Conservation (phyloP, 2,888 invertebrate species). For the Diadegma fenestrale region DNA sequence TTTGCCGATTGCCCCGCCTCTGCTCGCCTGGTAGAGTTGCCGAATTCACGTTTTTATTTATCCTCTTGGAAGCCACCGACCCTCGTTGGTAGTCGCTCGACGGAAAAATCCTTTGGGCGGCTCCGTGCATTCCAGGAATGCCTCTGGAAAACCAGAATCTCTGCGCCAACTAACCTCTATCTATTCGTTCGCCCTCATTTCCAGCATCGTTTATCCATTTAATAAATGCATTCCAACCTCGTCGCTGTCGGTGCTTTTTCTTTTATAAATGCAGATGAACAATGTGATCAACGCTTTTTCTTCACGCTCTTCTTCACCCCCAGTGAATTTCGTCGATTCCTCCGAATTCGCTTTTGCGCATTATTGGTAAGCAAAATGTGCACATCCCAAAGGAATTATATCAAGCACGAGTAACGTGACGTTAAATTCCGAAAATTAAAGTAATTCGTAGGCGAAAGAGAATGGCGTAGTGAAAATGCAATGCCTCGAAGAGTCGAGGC, state of each 20-base stretch:
- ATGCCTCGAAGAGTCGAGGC: neutral
- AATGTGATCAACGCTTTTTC: conserved; percentile 9
- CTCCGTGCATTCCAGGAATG: conserved; percentile 69
- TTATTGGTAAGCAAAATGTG: neutral
- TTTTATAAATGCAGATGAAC: conserved; percentile 15
- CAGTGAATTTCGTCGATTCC: neutral
- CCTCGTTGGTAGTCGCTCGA: conserved; percentile 68
- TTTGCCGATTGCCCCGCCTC: conserved; percentile 47
- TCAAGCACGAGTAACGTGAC: no score
- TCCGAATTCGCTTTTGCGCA: neutral
- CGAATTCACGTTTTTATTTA: conserved; percentile 79
- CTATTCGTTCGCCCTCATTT: conserved; percentile 59
- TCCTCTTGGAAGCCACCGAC: conserved; percentile 68
- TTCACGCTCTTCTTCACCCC: neutral
- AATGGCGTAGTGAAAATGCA: neutral
- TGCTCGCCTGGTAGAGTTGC: conserved; percentile 66
- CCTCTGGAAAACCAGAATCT: conserved; percentile 70
- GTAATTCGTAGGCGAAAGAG: neutral
- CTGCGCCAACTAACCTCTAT: conserved; percentile 64
- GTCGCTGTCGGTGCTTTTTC: neutral
- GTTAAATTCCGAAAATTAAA: no score
- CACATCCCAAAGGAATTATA: neutral
- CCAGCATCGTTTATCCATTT: conserved; percentile 46
- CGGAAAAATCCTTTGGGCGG: conserved; percentile 72
- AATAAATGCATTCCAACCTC: conserved; percentile 33